Evolutionary conservation across 2,888 invertebrate species (phyloP).

Genomic region (Synanthedon formicaeformis): DNA sequence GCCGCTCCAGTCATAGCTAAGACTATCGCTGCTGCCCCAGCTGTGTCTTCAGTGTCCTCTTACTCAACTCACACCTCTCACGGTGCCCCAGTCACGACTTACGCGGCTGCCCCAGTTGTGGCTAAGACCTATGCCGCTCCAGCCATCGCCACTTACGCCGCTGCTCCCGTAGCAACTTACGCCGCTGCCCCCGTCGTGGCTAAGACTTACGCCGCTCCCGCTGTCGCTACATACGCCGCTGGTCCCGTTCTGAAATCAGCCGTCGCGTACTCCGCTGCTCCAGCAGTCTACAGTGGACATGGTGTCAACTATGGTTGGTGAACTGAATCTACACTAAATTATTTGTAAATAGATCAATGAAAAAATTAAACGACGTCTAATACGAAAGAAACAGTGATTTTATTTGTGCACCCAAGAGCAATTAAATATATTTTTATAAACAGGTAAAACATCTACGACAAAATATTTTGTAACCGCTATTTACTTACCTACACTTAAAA

Average conservation of each 20-base stretch:
- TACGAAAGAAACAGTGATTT: constrained; percentile 9
- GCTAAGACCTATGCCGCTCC: constrained; percentile 26
- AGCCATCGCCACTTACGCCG: constrained; percentile 9
- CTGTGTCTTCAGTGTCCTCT: constrained; percentile 32
- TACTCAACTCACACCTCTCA: constrained; percentile 28
- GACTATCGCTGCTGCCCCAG: constrained; percentile 47
- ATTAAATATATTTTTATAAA: too few relatives aligned
- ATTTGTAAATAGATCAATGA: constrained; percentile 36
- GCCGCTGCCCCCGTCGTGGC: constrained; percentile 10
- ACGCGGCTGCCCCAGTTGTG: constrained; percentile 26
- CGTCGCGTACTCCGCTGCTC: constrained; percentile 70
- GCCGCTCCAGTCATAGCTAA: constrained; percentile 44
- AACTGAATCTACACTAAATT: constrained; percentile 32
- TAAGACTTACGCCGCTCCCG: constrained; percentile 19
- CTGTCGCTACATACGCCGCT: constrained; percentile 27
- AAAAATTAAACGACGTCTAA: constrained; percentile 28
- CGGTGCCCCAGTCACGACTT: constrained; percentile 18
- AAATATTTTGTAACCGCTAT: too few relatives aligned
- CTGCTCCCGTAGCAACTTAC: constrained; percentile 10
- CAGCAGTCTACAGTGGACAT: constrained; percentile 73
- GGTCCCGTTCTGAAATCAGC: constrained; percentile 49
- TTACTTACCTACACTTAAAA: too few relatives aligned
- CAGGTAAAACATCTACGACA: too few relatives aligned
- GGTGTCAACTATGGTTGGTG: constrained; percentile 76
- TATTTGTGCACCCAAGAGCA: neutral